These are phyloP conservation scores for Cyanoramphus novaezelandiae DNA, from an alignment of 2,113 vertebrate genomes.

Conservation along the genomic window DNA sequence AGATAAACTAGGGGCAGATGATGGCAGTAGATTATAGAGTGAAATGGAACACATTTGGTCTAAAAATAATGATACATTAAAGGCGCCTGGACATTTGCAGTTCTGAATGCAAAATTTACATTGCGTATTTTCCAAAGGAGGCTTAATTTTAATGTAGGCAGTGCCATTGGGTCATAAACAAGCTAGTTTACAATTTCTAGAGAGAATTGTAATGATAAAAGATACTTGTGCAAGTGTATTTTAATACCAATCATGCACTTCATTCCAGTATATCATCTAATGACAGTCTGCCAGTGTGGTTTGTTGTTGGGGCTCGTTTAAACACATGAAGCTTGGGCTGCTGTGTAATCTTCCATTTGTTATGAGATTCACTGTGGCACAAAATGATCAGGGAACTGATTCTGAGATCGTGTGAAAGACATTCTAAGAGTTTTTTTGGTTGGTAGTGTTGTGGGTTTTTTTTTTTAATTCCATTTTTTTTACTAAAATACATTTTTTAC, in stretches of 20 bases:
- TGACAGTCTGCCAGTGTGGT: not conserved
- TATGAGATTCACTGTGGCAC: not conserved
- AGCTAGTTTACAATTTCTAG: not conserved
- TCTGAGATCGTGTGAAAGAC: not conserved
- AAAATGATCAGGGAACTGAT: not conserved
- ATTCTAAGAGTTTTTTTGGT: not conserved
- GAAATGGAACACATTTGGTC: not conserved
- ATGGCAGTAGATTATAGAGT: not conserved
- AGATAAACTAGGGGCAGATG: not conserved
- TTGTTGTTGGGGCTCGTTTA: not conserved
- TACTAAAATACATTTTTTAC: not conserved
- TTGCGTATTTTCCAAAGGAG: not conserved
- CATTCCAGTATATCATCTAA: not conserved
- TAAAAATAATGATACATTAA: not conserved
- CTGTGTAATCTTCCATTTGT: not conserved
- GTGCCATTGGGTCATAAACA: not conserved
- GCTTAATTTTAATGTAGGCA: not conserved
- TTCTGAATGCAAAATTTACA: not conserved
- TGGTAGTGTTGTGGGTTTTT: not conserved
- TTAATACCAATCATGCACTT: not conserved
- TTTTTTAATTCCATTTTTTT: not conserved
- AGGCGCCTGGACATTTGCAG: not conserved
- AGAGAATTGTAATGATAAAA: not conserved
- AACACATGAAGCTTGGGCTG: not conserved
- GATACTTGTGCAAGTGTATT: not conserved